Conservation (phyloP, 2,113 vertebrate genomes). For the Zosterops lateralis region DNA sequence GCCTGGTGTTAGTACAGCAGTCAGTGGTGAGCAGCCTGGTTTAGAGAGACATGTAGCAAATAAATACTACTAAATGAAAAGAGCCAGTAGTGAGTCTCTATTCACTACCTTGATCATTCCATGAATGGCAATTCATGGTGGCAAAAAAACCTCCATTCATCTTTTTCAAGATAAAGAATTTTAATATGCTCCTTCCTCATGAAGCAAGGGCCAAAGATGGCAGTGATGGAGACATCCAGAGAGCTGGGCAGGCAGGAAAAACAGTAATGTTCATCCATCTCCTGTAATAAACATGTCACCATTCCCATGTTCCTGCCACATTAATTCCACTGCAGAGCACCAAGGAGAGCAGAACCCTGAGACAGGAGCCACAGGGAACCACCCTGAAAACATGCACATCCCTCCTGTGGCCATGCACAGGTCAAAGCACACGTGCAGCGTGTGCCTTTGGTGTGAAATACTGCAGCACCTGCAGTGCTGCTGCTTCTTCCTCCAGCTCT, state of each 20-base stretch:
- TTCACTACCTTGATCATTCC: not conserved
- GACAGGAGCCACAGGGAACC: not conserved
- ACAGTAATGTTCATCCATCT: not conserved
- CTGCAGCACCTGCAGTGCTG: not conserved
- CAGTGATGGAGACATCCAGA: not conserved
- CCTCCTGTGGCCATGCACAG: not conserved
- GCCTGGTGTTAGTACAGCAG: not conserved
- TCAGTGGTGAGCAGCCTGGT: not conserved
- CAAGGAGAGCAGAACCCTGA: not conserved
- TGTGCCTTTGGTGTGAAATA: rapidly evolving
- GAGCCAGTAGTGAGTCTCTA: not conserved
- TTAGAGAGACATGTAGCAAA: not conserved
- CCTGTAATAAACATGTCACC: not conserved
- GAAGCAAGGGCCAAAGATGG: not conserved
- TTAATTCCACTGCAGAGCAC: not conserved
- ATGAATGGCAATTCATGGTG: not conserved
- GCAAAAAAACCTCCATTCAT: not conserved
- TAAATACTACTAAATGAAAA: not conserved
- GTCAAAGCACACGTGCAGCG: rapidly evolving
- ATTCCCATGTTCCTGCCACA: not conserved
- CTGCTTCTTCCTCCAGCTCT: not conserved
- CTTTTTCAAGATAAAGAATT: not conserved
- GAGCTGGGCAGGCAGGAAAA: not conserved
- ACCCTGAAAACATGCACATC: rapidly evolving
- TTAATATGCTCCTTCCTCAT: not conserved